Conservation (phyloP, 2,113 vertebrate species). For the Marmota flaviventris region DNA sequence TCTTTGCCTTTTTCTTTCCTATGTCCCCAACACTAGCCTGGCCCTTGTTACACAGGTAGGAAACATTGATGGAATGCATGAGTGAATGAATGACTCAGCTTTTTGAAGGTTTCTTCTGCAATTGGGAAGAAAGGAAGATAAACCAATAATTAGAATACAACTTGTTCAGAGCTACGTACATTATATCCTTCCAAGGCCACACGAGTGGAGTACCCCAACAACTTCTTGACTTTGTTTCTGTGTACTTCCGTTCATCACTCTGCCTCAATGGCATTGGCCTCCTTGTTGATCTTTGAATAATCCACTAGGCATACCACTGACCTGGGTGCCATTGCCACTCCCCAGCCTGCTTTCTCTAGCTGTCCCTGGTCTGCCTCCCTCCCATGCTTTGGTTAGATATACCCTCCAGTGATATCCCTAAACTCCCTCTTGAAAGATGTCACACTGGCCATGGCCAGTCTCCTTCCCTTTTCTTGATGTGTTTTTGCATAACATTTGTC, state of each 20-base stretch:
- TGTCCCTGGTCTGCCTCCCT: neutral
- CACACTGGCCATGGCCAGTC: neutral
- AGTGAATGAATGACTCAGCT: neutral
- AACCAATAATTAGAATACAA: neutral
- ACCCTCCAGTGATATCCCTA: neutral
- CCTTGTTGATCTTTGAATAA: neutral
- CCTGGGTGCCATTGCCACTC: neutral
- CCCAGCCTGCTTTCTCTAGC: neutral
- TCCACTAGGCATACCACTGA: neutral
- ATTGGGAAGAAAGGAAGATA: neutral
- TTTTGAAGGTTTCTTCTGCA: neutral
- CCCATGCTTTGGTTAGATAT: neutral
- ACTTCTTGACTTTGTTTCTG: neutral
- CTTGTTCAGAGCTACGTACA: neutral
- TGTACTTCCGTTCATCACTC: neutral
- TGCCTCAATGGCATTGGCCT: neutral
- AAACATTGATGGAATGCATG: neutral
- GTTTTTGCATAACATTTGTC: neutral
- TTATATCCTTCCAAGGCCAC: neutral
- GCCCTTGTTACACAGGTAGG: neutral
- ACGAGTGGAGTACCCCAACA: neutral
- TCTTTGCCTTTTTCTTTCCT: neutral
- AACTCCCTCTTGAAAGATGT: slow-evolving; percentile 9
- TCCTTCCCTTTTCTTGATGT: neutral
- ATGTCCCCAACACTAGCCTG: neutral